Base-by-base conservation (phyloP, 1,140 invertebrate genomes). In the Apis cerana region DNA sequence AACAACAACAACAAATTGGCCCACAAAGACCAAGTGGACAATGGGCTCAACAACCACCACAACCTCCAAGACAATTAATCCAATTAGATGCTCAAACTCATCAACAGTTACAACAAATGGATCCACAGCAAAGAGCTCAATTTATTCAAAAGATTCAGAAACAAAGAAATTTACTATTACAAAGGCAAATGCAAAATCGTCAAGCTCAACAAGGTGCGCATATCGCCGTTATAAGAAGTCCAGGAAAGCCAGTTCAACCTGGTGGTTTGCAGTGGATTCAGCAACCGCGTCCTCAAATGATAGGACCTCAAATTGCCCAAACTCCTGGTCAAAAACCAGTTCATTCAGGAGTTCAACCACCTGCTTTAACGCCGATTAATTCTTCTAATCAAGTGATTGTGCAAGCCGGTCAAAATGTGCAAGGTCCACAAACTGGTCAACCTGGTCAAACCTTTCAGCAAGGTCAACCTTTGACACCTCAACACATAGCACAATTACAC, bases 61-160 rank as follows among this genome's bases (percentile, higher is more conserved):
- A 93, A 68, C 95, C 93, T 5, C 94, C 95, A 27, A 92, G 95
- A 72, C 97, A 97, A 85, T 94, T 96, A 58, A 97, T 97, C 75
- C 97, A 97, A 71, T 92, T 97, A 75, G 97, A 97, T 90, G 96
- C 96, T 11, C 96, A 97, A 84, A 97, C 97, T 8, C 97, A 97
- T 89, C 96, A 97, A n/a, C 97, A 97, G 84, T 91, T 97, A 50
- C 97, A 97, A 89, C 96, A 97, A 77, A 96, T 98, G 95, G 96
- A 97, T 89, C 96, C 97, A 0, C 95, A 96, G 76, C 97, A 97
- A 85, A 94, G 96, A 52, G 96, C 96, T 7, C 95, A 97, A 89
- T 97, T 97, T 88, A 96, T 97, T 0, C 96, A 97, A 11, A 97
- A 97, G 89, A 93, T 97, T 59, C 96, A 97, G 86, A 96, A 96